Conservation (phyloP, 2,113 vertebrate species). For the Phycodurus eques region DNA sequence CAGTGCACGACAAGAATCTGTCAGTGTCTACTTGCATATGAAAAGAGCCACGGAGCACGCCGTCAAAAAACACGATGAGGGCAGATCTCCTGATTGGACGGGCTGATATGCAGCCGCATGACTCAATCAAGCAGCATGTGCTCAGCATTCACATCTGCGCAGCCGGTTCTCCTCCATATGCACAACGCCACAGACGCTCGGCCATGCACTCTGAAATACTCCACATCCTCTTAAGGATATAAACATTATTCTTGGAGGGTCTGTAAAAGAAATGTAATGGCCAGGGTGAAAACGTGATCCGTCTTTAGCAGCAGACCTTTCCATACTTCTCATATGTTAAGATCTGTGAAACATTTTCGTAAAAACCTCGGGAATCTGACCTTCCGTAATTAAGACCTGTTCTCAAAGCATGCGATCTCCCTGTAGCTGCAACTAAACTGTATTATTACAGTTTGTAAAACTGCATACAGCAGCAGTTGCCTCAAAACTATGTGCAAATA, state of each 20-base stretch:
- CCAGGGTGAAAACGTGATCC: constrained; percentile 54
- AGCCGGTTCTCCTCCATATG: not conserved
- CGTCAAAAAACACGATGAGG: constrained; percentile 56
- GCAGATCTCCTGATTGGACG: constrained; percentile 62
- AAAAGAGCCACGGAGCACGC: constrained; percentile 56
- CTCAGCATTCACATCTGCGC: constrained; percentile 46
- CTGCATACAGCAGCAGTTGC: not conserved
- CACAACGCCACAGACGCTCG: constrained; percentile 23
- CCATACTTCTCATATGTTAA: constrained; percentile 9
- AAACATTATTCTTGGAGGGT: constrained; percentile 64
- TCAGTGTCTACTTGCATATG: constrained; percentile 61
- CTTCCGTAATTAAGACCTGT: constrained; percentile 36
- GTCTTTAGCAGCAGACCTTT: constrained; percentile 45
- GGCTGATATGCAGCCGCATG: not conserved
- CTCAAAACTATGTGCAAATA: not conserved
- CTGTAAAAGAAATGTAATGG: constrained; percentile 44
- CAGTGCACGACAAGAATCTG: constrained; percentile 56
- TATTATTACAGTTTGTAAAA: not conserved
- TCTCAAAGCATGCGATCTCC: constrained; percentile 11
- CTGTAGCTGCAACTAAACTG: not conserved
- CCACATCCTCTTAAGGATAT: constrained; percentile 59
- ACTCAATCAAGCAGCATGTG: constrained; percentile 58
- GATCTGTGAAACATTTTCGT: constrained; percentile 31
- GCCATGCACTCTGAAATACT: constrained; percentile 46
- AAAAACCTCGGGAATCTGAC: constrained; percentile 44